A percentile compares a stretch with the other conserved stretches of the same genome.
Evolutionary conservation across 2,113 vertebrate genomes (phyloP).

Genomic region (Petroica traversi): DNA sequence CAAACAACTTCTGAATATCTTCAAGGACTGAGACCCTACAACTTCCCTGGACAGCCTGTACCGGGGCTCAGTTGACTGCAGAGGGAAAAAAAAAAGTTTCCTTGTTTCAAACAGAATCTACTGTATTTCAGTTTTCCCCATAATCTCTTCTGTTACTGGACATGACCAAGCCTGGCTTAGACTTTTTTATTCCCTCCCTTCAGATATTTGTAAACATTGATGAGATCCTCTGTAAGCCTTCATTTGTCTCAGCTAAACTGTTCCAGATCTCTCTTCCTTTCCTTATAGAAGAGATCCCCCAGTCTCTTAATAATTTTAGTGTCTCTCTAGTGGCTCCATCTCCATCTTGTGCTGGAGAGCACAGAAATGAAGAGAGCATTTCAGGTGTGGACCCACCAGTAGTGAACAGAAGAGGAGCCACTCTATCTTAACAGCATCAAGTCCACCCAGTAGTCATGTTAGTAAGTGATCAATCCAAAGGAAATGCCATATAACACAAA

Average conservation of each 20-base stretch:
- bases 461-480: background rate
- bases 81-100: background rate
- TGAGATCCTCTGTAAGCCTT: background rate
- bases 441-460: background rate
- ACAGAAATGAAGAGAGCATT: background rate
- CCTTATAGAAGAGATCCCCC: background rate
- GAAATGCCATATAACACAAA: background rate
- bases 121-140: background rate
- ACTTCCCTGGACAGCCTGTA: background rate
- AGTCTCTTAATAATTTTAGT: background rate
- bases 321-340: rapidly evolving
- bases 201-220: background rate
- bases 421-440: background rate
- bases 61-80: background rate
- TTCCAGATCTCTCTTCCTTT: background rate
- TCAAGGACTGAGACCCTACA: background rate
- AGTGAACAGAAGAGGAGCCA: background rate
- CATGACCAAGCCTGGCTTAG: background rate
- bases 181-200: background rate
- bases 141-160: background rate
- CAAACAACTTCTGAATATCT: background rate
- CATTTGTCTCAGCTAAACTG: background rate
- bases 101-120: background rate
- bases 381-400: background rate
- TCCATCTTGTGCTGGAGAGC: background rate